These are phyloP conservation scores for Phortica variegata DNA, from an alignment of 1,140 invertebrate genomes.

Conservation along the genomic window DNA sequence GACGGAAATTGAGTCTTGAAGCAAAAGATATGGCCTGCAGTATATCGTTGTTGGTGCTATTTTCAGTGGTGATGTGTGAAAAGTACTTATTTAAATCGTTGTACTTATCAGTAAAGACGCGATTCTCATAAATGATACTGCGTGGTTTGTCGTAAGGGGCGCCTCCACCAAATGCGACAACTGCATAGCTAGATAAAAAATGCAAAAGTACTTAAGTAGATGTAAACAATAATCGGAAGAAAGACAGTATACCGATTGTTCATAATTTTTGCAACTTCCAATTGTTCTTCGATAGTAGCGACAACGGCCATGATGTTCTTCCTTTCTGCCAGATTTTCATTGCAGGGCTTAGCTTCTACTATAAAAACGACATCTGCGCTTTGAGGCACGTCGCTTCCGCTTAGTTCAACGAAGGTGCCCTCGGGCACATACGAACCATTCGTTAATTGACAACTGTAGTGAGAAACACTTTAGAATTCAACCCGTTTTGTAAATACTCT, in stretches of 20 bases:
- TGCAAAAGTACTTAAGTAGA: not conserved
- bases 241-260: slow-evolving; percentile 64
- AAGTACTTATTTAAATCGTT: slow-evolving; percentile 55
- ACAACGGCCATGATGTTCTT: slow-evolving; percentile 70
- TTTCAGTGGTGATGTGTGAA: slow-evolving; percentile 60
- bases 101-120: slow-evolving; percentile 65
- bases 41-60: slow-evolving; percentile 64
- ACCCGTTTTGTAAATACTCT: not conserved
- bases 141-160: slow-evolving; percentile 70
- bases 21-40: slow-evolving; percentile 76
- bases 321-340: slow-evolving; percentile 65
- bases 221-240: not conserved
- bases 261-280: slow-evolving; percentile 63
- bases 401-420: slow-evolving; percentile 67
- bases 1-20: slow-evolving; percentile 74
- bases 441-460: slow-evolving; percentile 63
- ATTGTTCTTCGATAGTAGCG: slow-evolving; percentile 67
- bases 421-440: slow-evolving; percentile 70
- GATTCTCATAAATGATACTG: slow-evolving; percentile 67
- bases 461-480: not conserved
- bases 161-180: slow-evolving; percentile 78
- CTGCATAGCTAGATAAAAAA: slow-evolving; percentile 65
- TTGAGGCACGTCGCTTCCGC: slow-evolving; percentile 59
- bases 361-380: slow-evolving; percentile 86
- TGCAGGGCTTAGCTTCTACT: slow-evolving; percentile 82